Evolutionary conservation across 1,140 invertebrate genomes (phyloP).

Genomic region (Drosophila melanogaster): Release_6_plus_ISO1_MT NT_033777.3:5621501-5622000

Average conservation of each 20-base stretch:
- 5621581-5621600: too few relatives aligned
- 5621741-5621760: constrained; percentile 14
- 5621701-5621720: constrained; percentile 24
- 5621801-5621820: constrained; percentile 30
- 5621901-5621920: constrained; percentile 64
- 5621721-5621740: constrained; percentile 44
- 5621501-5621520: background rate
- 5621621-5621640: too few relatives aligned
- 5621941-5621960: constrained; percentile 47
- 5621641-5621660: too few relatives aligned
- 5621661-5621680: background rate
- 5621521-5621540: background rate
- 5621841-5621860: constrained; percentile 40
- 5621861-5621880: constrained; percentile 23
- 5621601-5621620: too few relatives aligned
- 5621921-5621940: constrained; percentile 48
- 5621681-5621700: background rate
- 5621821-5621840: constrained; percentile 63
- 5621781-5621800: constrained; percentile 62
- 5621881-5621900: constrained; percentile 49
- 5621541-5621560: too few relatives aligned
- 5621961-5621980: constrained; percentile 29
- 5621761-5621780: constrained; percentile 16
- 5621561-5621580: too few relatives aligned
- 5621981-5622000: constrained; percentile 66